These are phyloP conservation scores for Clarias magur DNA, from an alignment of 2,113 vertebrate genomes.

Conservation along the genomic window DNA sequence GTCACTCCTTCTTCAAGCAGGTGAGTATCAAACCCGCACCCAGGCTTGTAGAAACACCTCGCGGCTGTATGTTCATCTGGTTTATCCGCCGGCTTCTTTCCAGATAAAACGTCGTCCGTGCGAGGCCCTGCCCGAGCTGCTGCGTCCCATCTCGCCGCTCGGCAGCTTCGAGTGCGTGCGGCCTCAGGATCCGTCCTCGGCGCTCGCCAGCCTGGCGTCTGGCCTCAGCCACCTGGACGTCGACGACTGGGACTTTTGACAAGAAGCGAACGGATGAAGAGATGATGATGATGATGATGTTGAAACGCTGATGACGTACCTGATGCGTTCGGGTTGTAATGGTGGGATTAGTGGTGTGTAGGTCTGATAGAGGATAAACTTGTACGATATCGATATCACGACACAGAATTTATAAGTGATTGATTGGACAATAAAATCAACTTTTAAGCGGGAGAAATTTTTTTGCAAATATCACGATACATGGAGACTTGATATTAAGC, in stretches of 20 bases:
- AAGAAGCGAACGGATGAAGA: background rate
- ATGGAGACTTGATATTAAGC: background rate
- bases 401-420: background rate
- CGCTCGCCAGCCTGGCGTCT: conserved; percentile 84
- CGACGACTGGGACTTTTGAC: conserved; percentile 98
- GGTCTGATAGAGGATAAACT: background rate
- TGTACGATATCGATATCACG: background rate
- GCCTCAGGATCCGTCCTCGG: conserved; percentile 78
- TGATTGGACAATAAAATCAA: background rate
- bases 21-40: conserved; percentile 63
- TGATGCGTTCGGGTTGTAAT: background rate
- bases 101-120: conserved; percentile 91
- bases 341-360: background rate
- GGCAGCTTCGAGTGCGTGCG: conserved; percentile 76
- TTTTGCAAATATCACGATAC: background rate
- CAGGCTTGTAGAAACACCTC: background rate
- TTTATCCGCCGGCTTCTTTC: background rate
- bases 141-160: conserved; percentile 85
- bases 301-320: background rate
- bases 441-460: no score
- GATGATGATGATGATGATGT: background rate
- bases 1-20: conserved; percentile 97
- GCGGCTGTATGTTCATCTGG: background rate
- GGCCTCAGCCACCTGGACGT: conserved; percentile 88
- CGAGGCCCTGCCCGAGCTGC: conserved; percentile 88